These are phyloP conservation scores for Drosophila bipectinata DNA, from an alignment of 1,140 invertebrate genomes.

Conservation along the genomic window DNA sequence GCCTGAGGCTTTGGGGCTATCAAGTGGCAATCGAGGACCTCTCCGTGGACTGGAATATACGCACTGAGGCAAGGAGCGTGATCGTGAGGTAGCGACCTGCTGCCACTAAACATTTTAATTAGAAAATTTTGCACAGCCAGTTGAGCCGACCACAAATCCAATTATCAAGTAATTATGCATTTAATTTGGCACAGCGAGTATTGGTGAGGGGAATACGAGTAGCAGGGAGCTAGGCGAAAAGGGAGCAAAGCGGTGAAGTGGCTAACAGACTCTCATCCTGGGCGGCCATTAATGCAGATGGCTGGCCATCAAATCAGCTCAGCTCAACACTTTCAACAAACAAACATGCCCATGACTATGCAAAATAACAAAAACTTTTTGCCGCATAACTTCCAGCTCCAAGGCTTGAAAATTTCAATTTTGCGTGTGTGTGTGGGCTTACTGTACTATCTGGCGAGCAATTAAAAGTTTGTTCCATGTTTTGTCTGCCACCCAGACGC, in stretches of 20 bases:
- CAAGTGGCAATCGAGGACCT: constrained; percentile 55
- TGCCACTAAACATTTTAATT: constrained; percentile 79
- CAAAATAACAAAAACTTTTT: constrained; percentile 59
- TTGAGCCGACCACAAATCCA: constrained; percentile 78
- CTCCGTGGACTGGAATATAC: constrained; percentile 14
- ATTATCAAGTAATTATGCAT: constrained; percentile 82
- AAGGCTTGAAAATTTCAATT: constrained; percentile 62
- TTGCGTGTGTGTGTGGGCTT: constrained; percentile 44
- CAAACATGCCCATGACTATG: constrained; percentile 29
- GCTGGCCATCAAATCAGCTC: constrained; percentile 54
- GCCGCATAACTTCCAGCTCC: constrained; percentile 43
- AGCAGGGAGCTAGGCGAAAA: not conserved
- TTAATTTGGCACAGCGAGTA: constrained; percentile 63
- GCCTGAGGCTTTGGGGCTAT: constrained; percentile 48
- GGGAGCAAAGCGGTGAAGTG: constrained; percentile 8
- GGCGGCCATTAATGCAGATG: constrained; percentile 45
- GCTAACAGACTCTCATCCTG: constrained; percentile 32
- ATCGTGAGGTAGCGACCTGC: constrained; percentile 19
- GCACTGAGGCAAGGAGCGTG: constrained; percentile 19
- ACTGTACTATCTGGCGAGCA: constrained; percentile 48
- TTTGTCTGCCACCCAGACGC: constrained; percentile 56
- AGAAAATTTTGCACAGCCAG: constrained; percentile 74
- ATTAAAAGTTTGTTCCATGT: constrained; percentile 74
- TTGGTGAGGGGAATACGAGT: not conserved
- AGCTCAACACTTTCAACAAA: constrained; percentile 15